Conservation (phyloP, 2,797 vertebrate genomes). For the Silurus aristotelis region DNA sequence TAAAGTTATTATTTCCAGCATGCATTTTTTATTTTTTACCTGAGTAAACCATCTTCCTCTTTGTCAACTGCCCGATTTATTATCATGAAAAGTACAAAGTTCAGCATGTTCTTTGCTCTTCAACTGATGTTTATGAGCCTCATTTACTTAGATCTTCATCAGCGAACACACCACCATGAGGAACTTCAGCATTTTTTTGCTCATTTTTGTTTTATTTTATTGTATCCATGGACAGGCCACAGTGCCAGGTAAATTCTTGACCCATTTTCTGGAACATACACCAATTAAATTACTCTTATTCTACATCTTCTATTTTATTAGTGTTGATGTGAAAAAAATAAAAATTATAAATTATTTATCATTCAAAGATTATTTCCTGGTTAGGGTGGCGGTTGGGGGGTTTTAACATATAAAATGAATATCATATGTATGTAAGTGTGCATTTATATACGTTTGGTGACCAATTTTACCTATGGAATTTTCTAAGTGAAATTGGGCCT, state of each 20-base stretch:
- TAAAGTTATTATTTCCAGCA: not conserved
- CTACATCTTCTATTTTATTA: not conserved
- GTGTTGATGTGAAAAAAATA: not conserved
- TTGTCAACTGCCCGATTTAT: slow-evolving; percentile 23
- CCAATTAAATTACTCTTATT: not conserved
- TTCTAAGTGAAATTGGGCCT: not conserved
- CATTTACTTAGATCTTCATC: slow-evolving; percentile 49
- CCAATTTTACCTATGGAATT: not conserved
- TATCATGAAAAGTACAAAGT: slow-evolving; percentile 68
- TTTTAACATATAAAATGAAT: not conserved
- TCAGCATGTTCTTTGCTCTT: slow-evolving; percentile 54
- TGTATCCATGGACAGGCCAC: slow-evolving; percentile 43
- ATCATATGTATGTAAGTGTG: not conserved
- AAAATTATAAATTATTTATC: not conserved
- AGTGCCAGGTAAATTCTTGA: slow-evolving; percentile 60
- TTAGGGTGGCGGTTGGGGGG: too few relatives aligned
- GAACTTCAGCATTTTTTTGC: slow-evolving; percentile 60
- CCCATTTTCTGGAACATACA: not conserved
- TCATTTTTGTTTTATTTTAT: slow-evolving; percentile 58
- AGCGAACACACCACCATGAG: slow-evolving; percentile 69
- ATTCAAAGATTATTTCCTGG: not conserved
- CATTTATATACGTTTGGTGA: not conserved
- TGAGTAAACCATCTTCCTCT: not conserved
- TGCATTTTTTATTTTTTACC: slow-evolving; percentile 21
- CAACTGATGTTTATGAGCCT: slow-evolving; percentile 61